Evolutionary conservation across 2,888 invertebrate species (phyloP), one percentile per base, ranked within the genome.

Genomic region (Trisateles emortualis): DNA sequence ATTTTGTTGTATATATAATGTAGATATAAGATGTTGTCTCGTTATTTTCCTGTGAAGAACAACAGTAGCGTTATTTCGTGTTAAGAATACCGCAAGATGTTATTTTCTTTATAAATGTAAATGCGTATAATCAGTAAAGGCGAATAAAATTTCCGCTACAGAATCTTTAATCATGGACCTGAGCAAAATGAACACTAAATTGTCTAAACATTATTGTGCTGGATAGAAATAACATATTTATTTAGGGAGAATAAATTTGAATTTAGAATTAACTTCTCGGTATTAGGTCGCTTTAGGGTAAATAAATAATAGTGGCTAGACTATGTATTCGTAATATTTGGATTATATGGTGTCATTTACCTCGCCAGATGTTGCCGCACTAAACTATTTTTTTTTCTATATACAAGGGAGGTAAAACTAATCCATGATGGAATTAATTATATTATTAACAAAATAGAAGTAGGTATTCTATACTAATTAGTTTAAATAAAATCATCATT

Each of bases 141-240:
- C 36, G 41, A 57, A 63, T 43, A 52, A 47, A 60, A 67, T 66
- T 59, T 60, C 57, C 51, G 54, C 48, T 47, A 51, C 63, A 60
- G 60, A 63, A 65, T 61, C 61, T 76, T 74, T 68, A 56, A 53
- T 69, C 58, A 68, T 61, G 58, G 50, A 62, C 50, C 57, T 41
- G 48, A 46, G 48, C 24, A 54, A 26, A 62, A 65, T 54, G 61
- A 58, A 70, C 36, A 36, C 19, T 16, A 33, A 33, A 33, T 33
- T 33, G 4, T 14, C 8, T 3, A 2, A 8, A 14, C 8, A 33
- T 33, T 33, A 33, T 33, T 14, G 14, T 14, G 14, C 33, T 14
- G 14, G 14, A 13, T 6, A 14, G 33, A 9, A 33, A 16, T 33
- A 1, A 6, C 13, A 33, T 14, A 33, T 33, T 14, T 33, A 32